Evolutionary conservation across 2,113 vertebrate species (phyloP), one percentile per base, ranked within the genome.

Genomic region (Serilophus lunatus): DNA sequence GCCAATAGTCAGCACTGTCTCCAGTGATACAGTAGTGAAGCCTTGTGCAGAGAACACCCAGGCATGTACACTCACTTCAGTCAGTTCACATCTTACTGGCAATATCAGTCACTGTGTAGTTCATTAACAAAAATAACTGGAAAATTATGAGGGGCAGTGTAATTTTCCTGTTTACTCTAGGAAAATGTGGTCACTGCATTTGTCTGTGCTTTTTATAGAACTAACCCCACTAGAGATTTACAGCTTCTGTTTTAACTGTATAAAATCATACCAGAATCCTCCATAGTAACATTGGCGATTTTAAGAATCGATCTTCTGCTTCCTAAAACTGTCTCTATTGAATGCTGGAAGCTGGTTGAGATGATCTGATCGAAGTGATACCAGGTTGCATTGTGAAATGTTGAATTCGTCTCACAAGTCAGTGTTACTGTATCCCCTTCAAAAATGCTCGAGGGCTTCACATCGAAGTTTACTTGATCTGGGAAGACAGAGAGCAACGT

Each of bases 341-440:
- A 94, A 60, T 94, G 59, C 7, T 0, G 36, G 36, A 24, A 36
- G 36, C 31, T 16, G 9, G 18, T 15, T 35, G 92, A 75, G 86
- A 97, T 72, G 6, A 45, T 51, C 35, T 18, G 28, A 19, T 63
- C 47, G 0, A 23, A 35, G 3, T 86, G 66, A 29, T 86, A 40
- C 98, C 98, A 98, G 50, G 88, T 94, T 6, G 44, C 82, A 0
- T 95, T 96, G 38, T 68, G 31, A 45, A 88, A 89, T 3, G 26
- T 4, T 7, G 94, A 22, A 22, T 91, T 96, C 11, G 68, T 95
- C 68, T 94, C 87, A 91, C 98, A 98, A 22, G 9, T 72, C 49
- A 98, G 76, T 8, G 2, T 92, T 31, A 98, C 94, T 1, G 83
- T 97, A 56, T 98, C 98, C 12, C 98, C 98, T 93, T 97, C 94